Evolutionary conservation across 2,113 vertebrate genomes (phyloP).

Genomic region (Struthidea cinerea): DNA sequence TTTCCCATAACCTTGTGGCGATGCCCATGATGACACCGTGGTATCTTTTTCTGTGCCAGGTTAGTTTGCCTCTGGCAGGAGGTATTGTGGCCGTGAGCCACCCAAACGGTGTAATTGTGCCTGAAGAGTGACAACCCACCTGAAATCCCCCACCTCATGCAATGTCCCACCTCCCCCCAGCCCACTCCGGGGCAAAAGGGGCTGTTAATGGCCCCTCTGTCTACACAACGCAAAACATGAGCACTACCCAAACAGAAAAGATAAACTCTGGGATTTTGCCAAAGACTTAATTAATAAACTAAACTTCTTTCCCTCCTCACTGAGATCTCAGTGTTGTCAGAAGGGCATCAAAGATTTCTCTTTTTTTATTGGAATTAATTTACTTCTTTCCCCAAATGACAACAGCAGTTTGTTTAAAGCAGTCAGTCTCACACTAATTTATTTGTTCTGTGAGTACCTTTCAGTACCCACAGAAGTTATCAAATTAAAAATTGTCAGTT

Average conservation of each 20-base stretch:
- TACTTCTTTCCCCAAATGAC: conserved; percentile 36
- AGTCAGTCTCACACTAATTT: conserved; percentile 48
- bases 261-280: background rate
- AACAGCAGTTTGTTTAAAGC: conserved; percentile 21
- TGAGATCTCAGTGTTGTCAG: conserved; percentile 11
- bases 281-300: conserved; percentile 59
- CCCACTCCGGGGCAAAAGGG: fast-evolving
- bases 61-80: background rate
- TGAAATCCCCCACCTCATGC: background rate
- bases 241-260: background rate
- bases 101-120: background rate
- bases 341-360: background rate
- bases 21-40: background rate
- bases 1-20: background rate
- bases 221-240: background rate
- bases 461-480: conserved; percentile 55
- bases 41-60: background rate
- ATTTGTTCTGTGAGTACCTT: conserved; percentile 53
- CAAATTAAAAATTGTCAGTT: conserved; percentile 71
- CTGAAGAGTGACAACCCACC: background rate
- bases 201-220: background rate
- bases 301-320: background rate
- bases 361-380: conserved; percentile 60
- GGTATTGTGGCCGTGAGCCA: background rate
- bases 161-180: background rate